Base-by-base conservation (phyloP, 2,113 vertebrate genomes). In the Dascyllus trimaculatus region DNA sequence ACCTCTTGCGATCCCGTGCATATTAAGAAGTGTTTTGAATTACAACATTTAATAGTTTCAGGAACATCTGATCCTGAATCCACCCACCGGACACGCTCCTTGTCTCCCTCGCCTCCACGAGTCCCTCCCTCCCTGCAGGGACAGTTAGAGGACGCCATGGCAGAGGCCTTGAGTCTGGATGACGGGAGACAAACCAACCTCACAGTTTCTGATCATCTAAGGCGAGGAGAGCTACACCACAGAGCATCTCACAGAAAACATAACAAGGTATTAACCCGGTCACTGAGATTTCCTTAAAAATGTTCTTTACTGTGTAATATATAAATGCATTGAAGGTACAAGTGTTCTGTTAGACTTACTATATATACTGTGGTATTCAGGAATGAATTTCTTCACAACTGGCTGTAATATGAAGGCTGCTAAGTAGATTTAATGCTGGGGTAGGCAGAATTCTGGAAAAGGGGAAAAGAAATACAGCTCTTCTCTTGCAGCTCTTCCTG, bases 31-130 rank as follows among this genome's bases (percentile, higher is more conserved):
- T 38, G 2, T 46, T 32, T 51, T 56, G 0, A 63, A 65, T 21
- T 46, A 1, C 46, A 10, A n/a, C 13, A 29, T 62, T 53, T 53
- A 1, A 57, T 48, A 24, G 4, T 77, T 82, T 67, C 88, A 96
- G 95, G 69, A 60, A 25, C 56, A 3, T 1, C 75, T 6, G 21
- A 15, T 0, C 15, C 75, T 1, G 86, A 89, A 61, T 87, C 81
- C 76, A 52, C 62, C 29, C 81, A 88, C 11, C 63, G 60, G 60
- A 92, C 94, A 7, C 91, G 91, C 40, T 97, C 96, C 1, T 93
- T 96, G 10, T 96, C 96, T 13, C 92, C 96, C 15, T 94, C 95
- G 17, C 95, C 94, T 18, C 91, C 90, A 4, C 91, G 73, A 4
- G 80, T 46, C 4, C 81, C 35, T 3, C 75, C 18, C 24, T 82